Conservation (phyloP, 53 echinoderm and acorn worm species). For the Hippasteria phrygiana region DNA sequence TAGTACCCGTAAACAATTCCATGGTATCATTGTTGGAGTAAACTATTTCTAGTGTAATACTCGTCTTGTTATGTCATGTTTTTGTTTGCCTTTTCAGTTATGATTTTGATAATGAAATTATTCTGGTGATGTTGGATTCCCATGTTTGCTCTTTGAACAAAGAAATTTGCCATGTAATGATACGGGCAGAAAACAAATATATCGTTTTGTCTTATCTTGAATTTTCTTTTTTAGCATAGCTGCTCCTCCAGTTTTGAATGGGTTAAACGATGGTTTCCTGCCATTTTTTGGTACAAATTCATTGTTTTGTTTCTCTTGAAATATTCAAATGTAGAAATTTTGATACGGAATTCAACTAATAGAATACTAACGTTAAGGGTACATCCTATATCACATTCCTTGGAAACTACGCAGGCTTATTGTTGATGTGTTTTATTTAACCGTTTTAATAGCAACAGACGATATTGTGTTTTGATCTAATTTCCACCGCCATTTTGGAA, state of each 20-base stretch:
- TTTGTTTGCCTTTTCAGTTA: too few species aligned
- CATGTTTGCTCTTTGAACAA: too few species aligned
- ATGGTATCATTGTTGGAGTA: slow-evolving; percentile 24
- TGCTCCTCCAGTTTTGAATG: too few species aligned
- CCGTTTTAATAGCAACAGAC: background rate
- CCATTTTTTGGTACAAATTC: background rate
- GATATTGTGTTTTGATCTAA: background rate
- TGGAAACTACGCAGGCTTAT: background rate
- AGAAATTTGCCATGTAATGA: too few species aligned
- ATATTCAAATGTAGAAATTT: background rate
- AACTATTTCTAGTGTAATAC: slow-evolving; percentile 12
- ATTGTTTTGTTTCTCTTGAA: background rate
- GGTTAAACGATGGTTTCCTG: too few species aligned
- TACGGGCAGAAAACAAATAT: too few species aligned
- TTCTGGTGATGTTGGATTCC: too few species aligned
- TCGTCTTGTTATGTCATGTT: slow-evolving; percentile 5
- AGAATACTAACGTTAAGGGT: background rate
- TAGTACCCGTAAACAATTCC: background rate
- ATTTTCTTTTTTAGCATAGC: too few species aligned
- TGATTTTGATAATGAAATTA: too few species aligned
- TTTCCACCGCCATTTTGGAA: background rate
- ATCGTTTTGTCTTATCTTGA: too few species aligned
- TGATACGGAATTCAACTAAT: background rate
- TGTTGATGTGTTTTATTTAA: background rate
- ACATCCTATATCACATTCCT: background rate